A percentile compares a stretch with the other conserved stretches of the same genome.
phyloP scores from a whole-genome alignment of 2,888 invertebrate genomes.

The Tolmerus cingulatus region DNA sequence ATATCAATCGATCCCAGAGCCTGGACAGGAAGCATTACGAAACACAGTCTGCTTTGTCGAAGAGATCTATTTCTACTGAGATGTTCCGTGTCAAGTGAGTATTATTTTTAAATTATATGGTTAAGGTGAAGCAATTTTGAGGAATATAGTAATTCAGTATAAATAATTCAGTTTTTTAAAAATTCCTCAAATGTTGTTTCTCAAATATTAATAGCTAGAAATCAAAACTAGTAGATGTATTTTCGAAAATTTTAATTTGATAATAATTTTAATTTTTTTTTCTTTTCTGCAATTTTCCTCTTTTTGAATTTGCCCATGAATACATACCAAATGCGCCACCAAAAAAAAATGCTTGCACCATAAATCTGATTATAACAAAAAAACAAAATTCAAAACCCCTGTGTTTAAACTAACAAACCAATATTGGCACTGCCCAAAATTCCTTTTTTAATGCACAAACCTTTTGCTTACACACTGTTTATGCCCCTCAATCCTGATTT shows the following conservation, averaged over 20 bases:
- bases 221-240: neutral
- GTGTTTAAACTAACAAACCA: neutral
- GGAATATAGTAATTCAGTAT: neutral
- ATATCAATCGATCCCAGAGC: slow-evolving; percentile 59
- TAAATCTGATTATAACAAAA: neutral
- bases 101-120: neutral
- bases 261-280: slow-evolving; percentile 22
- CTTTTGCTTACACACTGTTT: neutral
- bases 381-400: neutral
- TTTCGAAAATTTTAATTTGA: neutral
- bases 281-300: slow-evolving; percentile 26
- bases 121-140: neutral
- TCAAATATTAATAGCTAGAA: neutral
- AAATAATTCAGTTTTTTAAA: neutral
- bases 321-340: slow-evolving; percentile 25
- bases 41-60: neutral
- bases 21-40: slow-evolving; percentile 56
- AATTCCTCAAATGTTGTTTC: neutral
- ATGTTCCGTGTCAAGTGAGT: slow-evolving; percentile 57
- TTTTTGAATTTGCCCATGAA: slow-evolving; percentile 28
- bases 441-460: neutral
- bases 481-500: neutral
- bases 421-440: neutral
- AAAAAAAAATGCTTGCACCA: slow-evolving; percentile 13
- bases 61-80: slow-evolving; percentile 53